Evolutionary conservation across 2,888 invertebrate species (phyloP), one percentile per base, ranked within the genome.

Genomic region (Seira musarum): DNA sequence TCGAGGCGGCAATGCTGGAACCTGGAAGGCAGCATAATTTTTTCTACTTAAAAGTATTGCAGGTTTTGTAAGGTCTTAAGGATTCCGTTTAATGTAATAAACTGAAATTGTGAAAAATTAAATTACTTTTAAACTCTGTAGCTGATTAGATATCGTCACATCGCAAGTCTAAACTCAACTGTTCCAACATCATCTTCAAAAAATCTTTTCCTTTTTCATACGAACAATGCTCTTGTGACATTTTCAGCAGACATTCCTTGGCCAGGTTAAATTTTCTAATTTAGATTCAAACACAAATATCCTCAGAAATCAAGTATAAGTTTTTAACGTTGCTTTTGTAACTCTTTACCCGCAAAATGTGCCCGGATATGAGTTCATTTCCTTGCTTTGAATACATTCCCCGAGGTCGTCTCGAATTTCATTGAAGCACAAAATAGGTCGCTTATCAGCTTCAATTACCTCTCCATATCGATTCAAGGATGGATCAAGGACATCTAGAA

Each of bases 271-370:
- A 76, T 24, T 76, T 76, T 21, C 76, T 76, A 17, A 15, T 8
- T 57, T 5, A 57, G 17, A 5, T n/a, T 24, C n/a, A n/a, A 17
- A 69, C 22, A 40, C 61, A 6, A 19, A 70, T 15, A 68, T 49
- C 3, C 17, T 57, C 5, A 21, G 3, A 21, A 57, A 19, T 25
- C 19, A 68, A 22, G 1, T 8, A 6, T 15, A 22, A 13, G 6
- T 60, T n/a, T 22, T n/a, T 15, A 40, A 24, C 63, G n/a, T n/a
- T n/a, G n/a, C n/a, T n/a, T n/a, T n/a, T n/a, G n/a, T n/a, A n/a
- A n/a, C n/a, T n/a, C n/a, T n/a, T 70, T 64, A 77, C 78, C 49
- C 22, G 63, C 78, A 78, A 67, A 78, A 78, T 24, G 64, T 53
- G 13, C 1, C 8, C 17, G 46, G 53, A 6, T 21, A 2, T 35